A percentile compares a stretch with the other conserved stretches of the same genome.
phyloP scores from a whole-genome alignment of 2,113 vertebrate genomes.

The Geococcyx californianus region DNA sequence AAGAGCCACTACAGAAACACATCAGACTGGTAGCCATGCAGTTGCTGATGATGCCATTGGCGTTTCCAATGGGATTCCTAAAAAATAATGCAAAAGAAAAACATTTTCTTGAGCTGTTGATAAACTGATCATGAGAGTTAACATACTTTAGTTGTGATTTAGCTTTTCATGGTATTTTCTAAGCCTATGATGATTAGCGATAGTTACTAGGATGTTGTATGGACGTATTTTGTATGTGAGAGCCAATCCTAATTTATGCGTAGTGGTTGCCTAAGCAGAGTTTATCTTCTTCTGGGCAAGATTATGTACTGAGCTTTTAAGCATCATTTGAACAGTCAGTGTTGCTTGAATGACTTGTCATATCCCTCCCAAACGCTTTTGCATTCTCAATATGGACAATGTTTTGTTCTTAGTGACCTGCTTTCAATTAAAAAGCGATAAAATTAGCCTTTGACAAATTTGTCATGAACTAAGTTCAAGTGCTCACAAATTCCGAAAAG shows the following conservation, averaged over 20 bases:
- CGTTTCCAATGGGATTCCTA: neutral
- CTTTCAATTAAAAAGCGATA: constrained; percentile 25
- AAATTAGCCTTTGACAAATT: neutral
- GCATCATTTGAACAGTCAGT: neutral
- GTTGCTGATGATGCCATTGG: neutral
- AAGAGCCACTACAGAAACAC: neutral
- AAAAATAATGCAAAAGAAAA: neutral
- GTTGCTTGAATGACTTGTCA: neutral
- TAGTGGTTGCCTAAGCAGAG: neutral
- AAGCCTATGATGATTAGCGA: neutral
- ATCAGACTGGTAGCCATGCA: neutral
- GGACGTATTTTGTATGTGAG: neutral
- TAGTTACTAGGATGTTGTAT: neutral
- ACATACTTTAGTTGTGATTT: neutral
- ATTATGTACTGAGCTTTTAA: neutral
- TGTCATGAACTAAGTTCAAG: neutral
- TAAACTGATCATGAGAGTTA: neutral
- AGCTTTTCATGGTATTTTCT: neutral
- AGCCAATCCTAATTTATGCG: neutral
- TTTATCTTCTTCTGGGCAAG: neutral
- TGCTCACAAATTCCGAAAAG: neutral
- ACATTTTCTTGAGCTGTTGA: neutral
- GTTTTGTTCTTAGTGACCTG: neutral
- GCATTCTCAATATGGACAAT: neutral
- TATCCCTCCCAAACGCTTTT: neutral